phyloP scores from a whole-genome alignment of 2,113 vertebrate genomes.

The Trichomycterus rosablanca region DNA sequence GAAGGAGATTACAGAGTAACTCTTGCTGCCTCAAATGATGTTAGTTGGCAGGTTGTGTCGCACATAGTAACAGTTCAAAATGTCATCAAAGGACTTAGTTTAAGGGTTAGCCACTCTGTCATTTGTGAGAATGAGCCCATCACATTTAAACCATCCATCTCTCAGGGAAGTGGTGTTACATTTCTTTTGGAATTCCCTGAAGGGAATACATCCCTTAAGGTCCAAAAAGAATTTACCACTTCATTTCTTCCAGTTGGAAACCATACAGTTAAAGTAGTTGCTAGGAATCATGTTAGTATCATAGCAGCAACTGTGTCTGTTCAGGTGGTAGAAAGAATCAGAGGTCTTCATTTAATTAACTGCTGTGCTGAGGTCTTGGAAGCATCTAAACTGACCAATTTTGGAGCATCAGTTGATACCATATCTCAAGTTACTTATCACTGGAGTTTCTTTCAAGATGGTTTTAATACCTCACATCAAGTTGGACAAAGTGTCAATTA shows the following conservation, averaged over 20 bases:
- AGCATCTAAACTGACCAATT: slow-evolving; percentile 47
- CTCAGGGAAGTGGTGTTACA: slow-evolving; percentile 59
- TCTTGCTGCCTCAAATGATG: slow-evolving; percentile 65
- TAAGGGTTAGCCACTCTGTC: slow-evolving; percentile 47
- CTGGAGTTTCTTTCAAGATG: slow-evolving; percentile 62
- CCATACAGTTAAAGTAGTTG: slow-evolving; percentile 53
- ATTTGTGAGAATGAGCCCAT: slow-evolving; percentile 54
- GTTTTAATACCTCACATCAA: slow-evolving; percentile 29
- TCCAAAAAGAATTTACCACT: slow-evolving; percentile 40
- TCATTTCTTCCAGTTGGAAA: slow-evolving; percentile 54
- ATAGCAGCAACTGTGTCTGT: slow-evolving; percentile 44
- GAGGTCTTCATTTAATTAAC: slow-evolving; percentile 56
- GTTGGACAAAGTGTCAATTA: slow-evolving; percentile 59
- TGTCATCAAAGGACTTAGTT: slow-evolving; percentile 52
- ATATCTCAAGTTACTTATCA: slow-evolving; percentile 50
- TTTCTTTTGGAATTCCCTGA: slow-evolving; percentile 55
- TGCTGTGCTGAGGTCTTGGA: slow-evolving; percentile 54
- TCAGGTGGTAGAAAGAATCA: slow-evolving; percentile 55
- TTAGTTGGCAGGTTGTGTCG: slow-evolving; percentile 61
- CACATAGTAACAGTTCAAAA: slow-evolving; percentile 59
- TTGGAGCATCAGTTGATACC: slow-evolving; percentile 52
- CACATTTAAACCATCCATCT: slow-evolving; percentile 50
- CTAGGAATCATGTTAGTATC: slow-evolving; percentile 61
- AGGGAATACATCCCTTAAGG: slow-evolving; percentile 27
- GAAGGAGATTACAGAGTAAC: slow-evolving; percentile 55